Base-by-base conservation (phyloP, 1,140 invertebrate genomes). In the Diachasma alloeum region DNA sequence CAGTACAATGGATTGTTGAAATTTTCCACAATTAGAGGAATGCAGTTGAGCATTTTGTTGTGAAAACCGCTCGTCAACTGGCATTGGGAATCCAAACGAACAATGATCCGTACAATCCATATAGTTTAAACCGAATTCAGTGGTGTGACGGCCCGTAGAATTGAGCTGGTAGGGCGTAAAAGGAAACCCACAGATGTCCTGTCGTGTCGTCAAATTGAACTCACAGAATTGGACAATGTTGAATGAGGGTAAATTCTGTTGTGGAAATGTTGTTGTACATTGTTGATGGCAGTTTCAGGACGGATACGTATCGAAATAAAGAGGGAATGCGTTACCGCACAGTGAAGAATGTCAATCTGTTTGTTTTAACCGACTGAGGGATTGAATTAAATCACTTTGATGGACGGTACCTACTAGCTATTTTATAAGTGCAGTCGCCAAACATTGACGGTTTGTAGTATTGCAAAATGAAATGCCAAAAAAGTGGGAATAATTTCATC, bases 371-470 rank as follows among this genome's bases (percentile, higher is more conserved):
- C 9, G 39, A 42, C 13, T 42, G 39, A 42, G 10, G n/a, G 17
- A 19, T 4, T 26, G n/a, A 39, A 4, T 22, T 44, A 66, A 56
- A 4, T 15, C 4, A 66, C 6, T 74, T 78, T 79, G 17, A 44
- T 53, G 53, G n/a, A 37, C 80, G 78, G 81, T 83, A 93, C 92
- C 96, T 15, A 98, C 31, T 31, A 31, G 6, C 31, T 31, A 2
- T 31, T 31, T 31, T 31, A 31, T 31, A 31, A 31, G 31, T 31
- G 2, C 6, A 31, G 31, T 31, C 31, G 6, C 31, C 31, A 31
- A 31, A 31, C 31, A 31, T 31, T 6, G 31, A 31, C 2, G 2
- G 31, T 31, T 31, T 31, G 31, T 2, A 31, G 31, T 31, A 31
- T 31, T 31, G 31, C 2, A 31, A 31, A 6, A 31, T 3, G 6